Evolutionary conservation across 2,888 invertebrate species (phyloP).

Genomic region (Arge pagana): DNA sequence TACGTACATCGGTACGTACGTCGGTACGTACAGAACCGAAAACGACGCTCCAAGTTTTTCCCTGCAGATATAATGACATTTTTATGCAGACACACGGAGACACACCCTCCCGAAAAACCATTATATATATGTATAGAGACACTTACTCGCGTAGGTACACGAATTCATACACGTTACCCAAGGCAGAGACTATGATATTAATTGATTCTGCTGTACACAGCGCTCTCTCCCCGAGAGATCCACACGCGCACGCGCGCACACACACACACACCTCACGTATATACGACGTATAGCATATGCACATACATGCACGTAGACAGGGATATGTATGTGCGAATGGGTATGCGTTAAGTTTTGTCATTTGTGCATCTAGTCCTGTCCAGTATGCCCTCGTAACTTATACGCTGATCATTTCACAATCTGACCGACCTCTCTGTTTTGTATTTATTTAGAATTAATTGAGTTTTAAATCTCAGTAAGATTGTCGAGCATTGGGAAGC

Average conservation of each 20-base stretch:
- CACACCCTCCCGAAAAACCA: too few relatives aligned
- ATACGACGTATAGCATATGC: conserved; percentile 1
- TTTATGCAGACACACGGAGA: too few relatives aligned
- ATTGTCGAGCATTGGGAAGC: too few relatives aligned
- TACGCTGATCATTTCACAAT: too few relatives aligned
- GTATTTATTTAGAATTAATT: too few relatives aligned
- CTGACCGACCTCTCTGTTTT: too few relatives aligned
- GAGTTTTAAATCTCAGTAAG: too few relatives aligned
- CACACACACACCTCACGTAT: neutral
- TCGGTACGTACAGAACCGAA: too few relatives aligned
- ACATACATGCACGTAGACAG: neutral
- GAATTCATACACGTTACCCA: too few relatives aligned
- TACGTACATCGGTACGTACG: too few relatives aligned
- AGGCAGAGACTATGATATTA: conserved; percentile 18
- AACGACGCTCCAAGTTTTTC: conserved; percentile 14
- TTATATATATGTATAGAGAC: too few relatives aligned
- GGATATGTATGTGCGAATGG: neutral
- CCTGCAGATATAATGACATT: conserved; percentile 2
- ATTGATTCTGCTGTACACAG: conserved; percentile 10
- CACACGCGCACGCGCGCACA: neutral
- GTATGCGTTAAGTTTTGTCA: conserved; percentile 29
- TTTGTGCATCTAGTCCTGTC: conserved; percentile 53
- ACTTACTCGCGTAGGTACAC: too few relatives aligned
- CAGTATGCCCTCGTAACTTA: conserved; percentile 44
- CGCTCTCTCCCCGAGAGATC: conserved; percentile 1